Evolutionary conservation across 2,888 invertebrate genomes (phyloP).

Genomic region (Hipparchia semele): DNA sequence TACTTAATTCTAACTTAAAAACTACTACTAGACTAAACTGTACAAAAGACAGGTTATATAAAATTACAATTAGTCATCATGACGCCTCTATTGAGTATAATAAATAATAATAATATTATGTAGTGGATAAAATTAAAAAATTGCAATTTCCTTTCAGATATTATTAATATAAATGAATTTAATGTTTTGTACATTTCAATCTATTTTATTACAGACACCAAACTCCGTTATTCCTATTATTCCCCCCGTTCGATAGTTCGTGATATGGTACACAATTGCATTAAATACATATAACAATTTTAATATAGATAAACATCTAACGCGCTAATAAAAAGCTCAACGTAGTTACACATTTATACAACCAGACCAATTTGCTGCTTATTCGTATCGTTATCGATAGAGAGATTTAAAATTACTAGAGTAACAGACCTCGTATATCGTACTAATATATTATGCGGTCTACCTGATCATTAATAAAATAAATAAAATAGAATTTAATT

Average conservation of each 20-base stretch:
- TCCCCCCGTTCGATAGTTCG: neutral
- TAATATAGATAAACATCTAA: neutral
- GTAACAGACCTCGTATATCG: neutral
- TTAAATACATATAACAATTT: neutral
- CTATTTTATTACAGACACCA: neutral
- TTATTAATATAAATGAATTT: neutral
- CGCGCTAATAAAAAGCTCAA: neutral
- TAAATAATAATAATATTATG: too few species aligned
- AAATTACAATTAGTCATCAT: too few species aligned
- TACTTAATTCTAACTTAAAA: too few species aligned
- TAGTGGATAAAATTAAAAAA: too few species aligned
- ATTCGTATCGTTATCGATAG: slow-evolving; percentile 47
- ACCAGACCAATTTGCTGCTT: neutral
- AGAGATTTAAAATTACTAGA: neutral
- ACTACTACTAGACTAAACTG: too few species aligned
- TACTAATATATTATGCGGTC: too few species aligned
- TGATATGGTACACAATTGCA: neutral
- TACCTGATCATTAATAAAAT: too few species aligned
- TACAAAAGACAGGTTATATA: too few species aligned
- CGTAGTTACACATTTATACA: neutral
- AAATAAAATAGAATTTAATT: too few species aligned
- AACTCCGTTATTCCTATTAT: neutral
- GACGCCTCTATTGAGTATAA: too few species aligned
- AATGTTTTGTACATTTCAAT: neutral
- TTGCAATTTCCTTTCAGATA: neutral